Conservation (phyloP, 2,113 vertebrate species). For the Chamaetylas fuelleborni region DNA sequence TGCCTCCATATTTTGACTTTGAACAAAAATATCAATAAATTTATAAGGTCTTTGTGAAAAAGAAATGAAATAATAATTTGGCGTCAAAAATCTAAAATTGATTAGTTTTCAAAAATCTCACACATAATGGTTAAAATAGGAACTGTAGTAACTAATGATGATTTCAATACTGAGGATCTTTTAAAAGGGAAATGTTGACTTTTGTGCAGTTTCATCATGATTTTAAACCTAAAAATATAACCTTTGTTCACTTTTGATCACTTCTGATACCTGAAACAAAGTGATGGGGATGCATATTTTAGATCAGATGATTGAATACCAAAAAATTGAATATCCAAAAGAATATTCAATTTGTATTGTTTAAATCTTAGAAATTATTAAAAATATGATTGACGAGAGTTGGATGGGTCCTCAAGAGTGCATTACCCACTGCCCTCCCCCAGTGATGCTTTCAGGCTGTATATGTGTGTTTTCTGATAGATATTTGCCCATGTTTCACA, state of each 20-base stretch:
- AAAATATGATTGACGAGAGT: neutral
- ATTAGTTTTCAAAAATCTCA: neutral
- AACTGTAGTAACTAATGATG: neutral
- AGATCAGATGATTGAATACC: neutral
- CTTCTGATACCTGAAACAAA: neutral
- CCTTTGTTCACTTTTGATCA: neutral
- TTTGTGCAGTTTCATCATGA: neutral
- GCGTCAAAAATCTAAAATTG: neutral
- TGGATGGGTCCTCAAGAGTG: neutral
- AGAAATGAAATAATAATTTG: neutral
- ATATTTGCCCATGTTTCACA: neutral
- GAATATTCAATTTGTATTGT: neutral
- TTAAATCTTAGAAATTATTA: neutral
- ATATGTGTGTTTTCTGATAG: neutral
- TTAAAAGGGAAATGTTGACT: neutral
- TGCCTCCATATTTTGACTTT: neutral
- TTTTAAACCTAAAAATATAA: neutral
- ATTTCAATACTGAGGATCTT: neutral
- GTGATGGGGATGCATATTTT: neutral
- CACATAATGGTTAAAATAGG: neutral
- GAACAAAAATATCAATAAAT: neutral
- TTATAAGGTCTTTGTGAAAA: neutral
- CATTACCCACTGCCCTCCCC: rapidly evolving
- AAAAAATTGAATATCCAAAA: neutral
- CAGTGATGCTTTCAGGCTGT: neutral